Evolutionary conservation across 2,113 vertebrate genomes (phyloP).

Genomic region (Dissostichus mawsoni): DNA sequence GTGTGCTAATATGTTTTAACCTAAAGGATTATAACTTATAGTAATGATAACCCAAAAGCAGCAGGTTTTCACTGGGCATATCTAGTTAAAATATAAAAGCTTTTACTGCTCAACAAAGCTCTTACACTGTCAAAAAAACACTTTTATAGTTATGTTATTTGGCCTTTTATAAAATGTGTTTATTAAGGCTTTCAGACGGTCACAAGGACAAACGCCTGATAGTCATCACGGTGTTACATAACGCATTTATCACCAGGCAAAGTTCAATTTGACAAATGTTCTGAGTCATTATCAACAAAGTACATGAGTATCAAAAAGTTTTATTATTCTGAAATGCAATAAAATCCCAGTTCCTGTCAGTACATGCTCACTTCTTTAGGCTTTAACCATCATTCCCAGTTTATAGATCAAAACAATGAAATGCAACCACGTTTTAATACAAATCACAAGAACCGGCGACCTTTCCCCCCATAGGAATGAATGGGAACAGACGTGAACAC

Average conservation of each 20-base stretch:
- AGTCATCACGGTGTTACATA: conserved; percentile 1
- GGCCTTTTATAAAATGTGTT: neutral
- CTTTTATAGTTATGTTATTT: neutral
- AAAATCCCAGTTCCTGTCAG: neutral
- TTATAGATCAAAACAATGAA: neutral
- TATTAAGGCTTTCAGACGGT: neutral
- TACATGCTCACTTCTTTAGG: too few relatives aligned
- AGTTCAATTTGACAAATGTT: conserved; percentile 35
- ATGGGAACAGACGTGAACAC: too few relatives aligned
- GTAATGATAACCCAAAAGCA: too few relatives aligned
- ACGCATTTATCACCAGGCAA: conserved; percentile 1
- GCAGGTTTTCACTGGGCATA: too few relatives aligned
- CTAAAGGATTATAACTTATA: too few relatives aligned
- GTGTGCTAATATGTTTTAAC: neutral
- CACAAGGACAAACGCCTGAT: neutral
- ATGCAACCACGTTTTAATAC: neutral
- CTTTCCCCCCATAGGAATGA: too few relatives aligned
- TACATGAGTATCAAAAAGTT: neutral
- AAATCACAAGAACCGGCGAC: too few relatives aligned
- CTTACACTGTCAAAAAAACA: neutral
- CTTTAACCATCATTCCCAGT: neutral
- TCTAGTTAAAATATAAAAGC: too few relatives aligned
- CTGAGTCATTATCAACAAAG: conserved; percentile 17
- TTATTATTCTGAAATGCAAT: neutral
- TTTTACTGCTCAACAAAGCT: too few relatives aligned